Evolutionary conservation across 2,797 vertebrate genomes (phyloP).

Genomic region (Rhinatrema bivittatum): DNA sequence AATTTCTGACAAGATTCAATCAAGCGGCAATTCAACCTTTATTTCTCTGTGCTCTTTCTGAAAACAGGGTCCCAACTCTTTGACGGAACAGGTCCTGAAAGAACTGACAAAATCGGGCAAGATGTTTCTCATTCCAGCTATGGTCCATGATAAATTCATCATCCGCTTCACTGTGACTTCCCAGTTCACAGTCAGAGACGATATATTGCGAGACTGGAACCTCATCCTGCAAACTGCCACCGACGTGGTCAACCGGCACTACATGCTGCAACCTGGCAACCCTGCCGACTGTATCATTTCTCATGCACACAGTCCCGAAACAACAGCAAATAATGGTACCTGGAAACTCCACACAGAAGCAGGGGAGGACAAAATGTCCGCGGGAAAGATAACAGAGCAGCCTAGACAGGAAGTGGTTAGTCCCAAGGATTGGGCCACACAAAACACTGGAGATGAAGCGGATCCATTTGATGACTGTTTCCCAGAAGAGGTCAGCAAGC

Average conservation of each 20-base stretch:
- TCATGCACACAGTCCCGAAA: not conserved
- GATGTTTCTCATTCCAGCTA: constrained; percentile 86
- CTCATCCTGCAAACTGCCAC: constrained; percentile 71
- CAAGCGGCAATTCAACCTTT: too few species aligned
- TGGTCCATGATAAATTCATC: constrained; percentile 75
- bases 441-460: constrained; percentile 18
- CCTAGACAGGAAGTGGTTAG: constrained; percentile 21
- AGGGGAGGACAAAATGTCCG: constrained; percentile 14
- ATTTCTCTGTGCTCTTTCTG: constrained; percentile 15
- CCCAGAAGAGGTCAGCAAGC: constrained; percentile 40
- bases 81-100: constrained; percentile 80
- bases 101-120: constrained; percentile 70
- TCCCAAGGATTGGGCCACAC: constrained; percentile 9
- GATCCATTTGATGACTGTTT: constrained; percentile 45
- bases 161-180: constrained; percentile 92
- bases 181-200: constrained; percentile 81
- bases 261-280: constrained; percentile 6
- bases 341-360: constrained; percentile 9
- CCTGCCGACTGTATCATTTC: constrained; percentile 21
- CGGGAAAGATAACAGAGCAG: constrained; percentile 39
- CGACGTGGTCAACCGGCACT: constrained; percentile 46
- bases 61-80: constrained; percentile 73
- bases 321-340: not conserved
- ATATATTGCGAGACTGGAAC: constrained; percentile 82
- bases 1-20: too few species aligned